Conservation (phyloP, 2,888 invertebrate species). For the Stictocephala bisonia region DNA sequence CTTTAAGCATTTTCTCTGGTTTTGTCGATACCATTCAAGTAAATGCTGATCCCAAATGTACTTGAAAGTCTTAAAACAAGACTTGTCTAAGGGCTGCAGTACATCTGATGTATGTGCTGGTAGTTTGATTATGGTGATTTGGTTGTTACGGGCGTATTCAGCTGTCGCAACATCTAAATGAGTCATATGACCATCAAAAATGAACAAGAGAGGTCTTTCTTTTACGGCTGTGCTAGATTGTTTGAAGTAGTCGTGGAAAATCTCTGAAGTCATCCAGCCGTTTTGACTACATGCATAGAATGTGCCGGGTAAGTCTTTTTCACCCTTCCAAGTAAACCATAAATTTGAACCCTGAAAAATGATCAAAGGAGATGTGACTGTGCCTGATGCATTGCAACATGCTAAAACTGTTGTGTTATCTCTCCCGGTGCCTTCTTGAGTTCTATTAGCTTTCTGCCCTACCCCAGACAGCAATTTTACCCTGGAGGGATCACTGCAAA, state of each 20-base stretch:
- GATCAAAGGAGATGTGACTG: constrained; percentile 62
- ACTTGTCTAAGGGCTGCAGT: constrained; percentile 39
- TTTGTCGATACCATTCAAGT: neutral
- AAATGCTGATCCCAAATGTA: constrained; percentile 3
- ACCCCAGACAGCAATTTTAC: constrained; percentile 59
- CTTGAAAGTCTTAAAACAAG: constrained; percentile 44
- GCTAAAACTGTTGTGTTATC: constrained; percentile 43
- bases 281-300: constrained; percentile 59
- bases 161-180: constrained; percentile 57
- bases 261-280: constrained; percentile 61
- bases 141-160: constrained; percentile 54
- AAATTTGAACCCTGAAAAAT: constrained; percentile 62
- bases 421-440: constrained; percentile 15
- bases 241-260: constrained; percentile 57
- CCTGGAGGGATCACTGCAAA: constrained; percentile 52
- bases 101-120: constrained; percentile 58
- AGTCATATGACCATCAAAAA: constrained; percentile 61
- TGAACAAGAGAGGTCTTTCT: constrained; percentile 58
- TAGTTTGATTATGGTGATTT: constrained; percentile 60
- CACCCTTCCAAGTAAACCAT: constrained; percentile 62
- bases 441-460: constrained; percentile 28
- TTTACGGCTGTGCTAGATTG: constrained; percentile 50
- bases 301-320: constrained; percentile 57
- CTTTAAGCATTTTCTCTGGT: constrained; percentile 33
- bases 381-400: constrained; percentile 53